Base-by-base conservation (phyloP, 2,113 vertebrate genomes). In the Pomatostomus ruficeps region DNA sequence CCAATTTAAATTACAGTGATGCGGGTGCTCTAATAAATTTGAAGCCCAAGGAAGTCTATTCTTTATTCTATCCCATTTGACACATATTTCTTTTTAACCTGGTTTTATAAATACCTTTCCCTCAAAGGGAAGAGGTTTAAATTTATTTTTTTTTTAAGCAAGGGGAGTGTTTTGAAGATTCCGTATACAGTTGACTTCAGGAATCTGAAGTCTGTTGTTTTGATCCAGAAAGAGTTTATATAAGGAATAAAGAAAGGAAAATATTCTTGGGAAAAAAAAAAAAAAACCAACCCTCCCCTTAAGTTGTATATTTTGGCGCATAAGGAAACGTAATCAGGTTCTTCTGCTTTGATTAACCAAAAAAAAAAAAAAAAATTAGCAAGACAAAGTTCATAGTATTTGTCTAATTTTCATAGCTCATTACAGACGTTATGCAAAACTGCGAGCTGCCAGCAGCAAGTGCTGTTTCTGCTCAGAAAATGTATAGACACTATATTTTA, bases 291-390 rank as follows among this genome's bases (percentile, higher is more conserved):
- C 95, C 85, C 96, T 97, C 85, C 91, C 97, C 93, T 96, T 91
- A 88, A 95, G 78, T 91, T 98, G 97, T 98, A 59, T 98, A 89
- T 97, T 93, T 98, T 98, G 98, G 98, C 98, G 91, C 86, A 83
- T 97, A 85, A 89, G 92, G 94, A 96, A 94, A 91, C 67, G 96
- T 88, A 95, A 96, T 94, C 89, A 95, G 75, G 57, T 95, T 45
- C 81, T 96, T 96, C 73, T 97, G 67, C 96, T 97, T 97, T 98
- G 94, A 96, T 97, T 96, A 93, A 72, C 11, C 61, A 85, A 93
- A 88, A 88, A 94, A 62, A 79, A 87, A 90, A 72, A 90, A 78
- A 85, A 91, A 74, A 91, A 83, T 75, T 88, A 78, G 35, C 66
- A 96, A 92, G 89, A 96, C 62, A 93, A 97, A 96, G 73, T 95